These are phyloP conservation scores for Megathymus violae DNA, from an alignment of 1,140 invertebrate species.

Conservation along the genomic window DNA sequence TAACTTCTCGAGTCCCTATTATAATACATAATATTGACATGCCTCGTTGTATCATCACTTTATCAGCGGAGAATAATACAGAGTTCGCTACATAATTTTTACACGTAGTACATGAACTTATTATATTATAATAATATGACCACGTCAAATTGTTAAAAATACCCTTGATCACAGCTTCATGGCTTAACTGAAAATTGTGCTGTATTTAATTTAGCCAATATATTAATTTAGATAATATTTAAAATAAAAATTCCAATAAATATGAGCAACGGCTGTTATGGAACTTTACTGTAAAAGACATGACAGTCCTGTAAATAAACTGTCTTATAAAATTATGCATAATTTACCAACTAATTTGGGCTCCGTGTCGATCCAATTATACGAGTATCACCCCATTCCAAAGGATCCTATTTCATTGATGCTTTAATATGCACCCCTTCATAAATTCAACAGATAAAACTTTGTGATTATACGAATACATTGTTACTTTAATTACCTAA, in stretches of 20 bases:
- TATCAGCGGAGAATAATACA: too few relatives aligned
- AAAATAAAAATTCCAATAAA: conserved; percentile 27
- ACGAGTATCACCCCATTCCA: conserved; percentile 46
- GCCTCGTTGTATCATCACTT: too few relatives aligned
- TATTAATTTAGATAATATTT: conserved; percentile 11
- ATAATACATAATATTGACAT: too few relatives aligned
- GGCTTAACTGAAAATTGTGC: too few relatives aligned
- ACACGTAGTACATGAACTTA: too few relatives aligned
- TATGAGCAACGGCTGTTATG: conserved; percentile 23
- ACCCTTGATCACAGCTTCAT: too few relatives aligned
- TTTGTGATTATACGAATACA: background rate
- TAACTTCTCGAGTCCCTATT: too few relatives aligned
- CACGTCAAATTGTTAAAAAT: too few relatives aligned
- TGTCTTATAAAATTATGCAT: conserved; percentile 62
- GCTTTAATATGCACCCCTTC: conserved; percentile 60
- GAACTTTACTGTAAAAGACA: conserved; percentile 50
- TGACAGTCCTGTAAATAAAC: conserved; percentile 46
- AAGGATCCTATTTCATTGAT: conserved; percentile 46
- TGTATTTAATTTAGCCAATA: too few relatives aligned
- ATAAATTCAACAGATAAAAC: conserved; percentile 14
- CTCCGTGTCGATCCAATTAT: conserved; percentile 64
- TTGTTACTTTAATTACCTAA: too few relatives aligned
- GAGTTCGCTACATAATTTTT: too few relatives aligned
- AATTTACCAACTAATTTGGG: conserved; percentile 69
- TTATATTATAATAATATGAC: too few relatives aligned